Base-by-base conservation (phyloP, 2,797 vertebrate genomes). In the Pipistrellus nathusii region DNA sequence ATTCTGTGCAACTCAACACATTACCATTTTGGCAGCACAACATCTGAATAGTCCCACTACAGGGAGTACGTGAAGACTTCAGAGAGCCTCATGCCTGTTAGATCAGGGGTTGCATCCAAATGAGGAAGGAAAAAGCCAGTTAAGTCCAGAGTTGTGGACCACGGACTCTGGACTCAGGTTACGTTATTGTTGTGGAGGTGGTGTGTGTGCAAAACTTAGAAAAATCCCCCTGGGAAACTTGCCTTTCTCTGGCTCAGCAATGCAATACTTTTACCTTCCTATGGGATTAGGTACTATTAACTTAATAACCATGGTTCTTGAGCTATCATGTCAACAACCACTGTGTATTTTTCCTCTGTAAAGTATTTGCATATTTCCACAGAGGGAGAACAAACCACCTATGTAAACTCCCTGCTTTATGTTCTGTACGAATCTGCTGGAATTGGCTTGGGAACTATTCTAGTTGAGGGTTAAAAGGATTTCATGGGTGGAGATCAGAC, bases 401-500 rank as follows among this genome's bases (percentile, higher is more conserved):
- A 46, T 8, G 5, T 59, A 86, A 90, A 62, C 73, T 8, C 4
- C 30, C 75, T 57, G n/a, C 51, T 64, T 92, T 18, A 69, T 12
- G 27, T 75, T 92, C 68, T 84, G 4, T 12, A 89, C 51, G 32
- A 35, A 48, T 46, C 48, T 88, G 32, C 17, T 80, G 18, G 25
- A 41, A 82, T 89, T 94, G 64, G 20, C 41, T 85, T 25, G 27
- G 17, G 25, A 5, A 4, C 2, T n/a, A 84, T 83, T n/a, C 64
- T 53, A 20, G 27, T 27, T 77, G 51, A 73, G 51, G 46, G 46
- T 76, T 94, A 81, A 77, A 84, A 93, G 72, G 51, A 85, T 92
- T 77, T 91, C 30, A 23, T 23, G 41, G 55, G 69, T 73, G 23
- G 48, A 77, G 41, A 27, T 27, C 18, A 27, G 64, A 66, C 44